Evolutionary conservation across 2,888 invertebrate species (phyloP).

Genomic region (Charanyca ferruginea): DNA sequence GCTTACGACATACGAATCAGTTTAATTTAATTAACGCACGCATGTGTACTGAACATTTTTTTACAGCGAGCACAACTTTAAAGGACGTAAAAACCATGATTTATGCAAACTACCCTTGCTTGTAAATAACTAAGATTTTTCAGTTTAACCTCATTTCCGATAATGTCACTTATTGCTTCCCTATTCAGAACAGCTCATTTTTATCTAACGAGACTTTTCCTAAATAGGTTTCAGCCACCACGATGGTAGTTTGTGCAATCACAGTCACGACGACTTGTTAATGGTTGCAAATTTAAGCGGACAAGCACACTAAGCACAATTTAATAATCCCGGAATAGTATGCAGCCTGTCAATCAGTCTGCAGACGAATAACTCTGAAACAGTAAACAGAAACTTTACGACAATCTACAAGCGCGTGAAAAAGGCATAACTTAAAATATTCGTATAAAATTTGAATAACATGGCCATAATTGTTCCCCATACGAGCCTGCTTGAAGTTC

Average conservation of each 20-base stretch:
- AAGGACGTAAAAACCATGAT: conserved; percentile 49
- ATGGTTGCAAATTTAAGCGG: conserved; percentile 36
- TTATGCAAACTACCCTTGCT: conserved; percentile 40
- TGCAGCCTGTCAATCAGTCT: conserved; percentile 21
- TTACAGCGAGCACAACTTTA: conserved; percentile 28
- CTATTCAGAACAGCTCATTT: conserved; percentile 19
- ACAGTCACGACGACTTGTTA: conserved; percentile 36
- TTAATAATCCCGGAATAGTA: conserved; percentile 44
- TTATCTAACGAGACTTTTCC: conserved; percentile 25
- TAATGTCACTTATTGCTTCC: conserved; percentile 26
- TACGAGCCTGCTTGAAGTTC: conserved; percentile 67
- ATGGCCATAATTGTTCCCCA: conserved; percentile 63
- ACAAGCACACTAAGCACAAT: conserved; percentile 47
- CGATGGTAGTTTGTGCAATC: conserved; percentile 48
- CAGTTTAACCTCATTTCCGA: conserved; percentile 47
- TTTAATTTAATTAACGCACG: conserved; percentile 80
- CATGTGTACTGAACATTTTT: conserved; percentile 69
- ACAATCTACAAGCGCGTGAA: conserved; percentile 28
- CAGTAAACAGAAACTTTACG: conserved; percentile 30
- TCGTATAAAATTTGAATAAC: conserved; percentile 51
- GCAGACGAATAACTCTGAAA: conserved; percentile 18
- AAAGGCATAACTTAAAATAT: conserved; percentile 42
- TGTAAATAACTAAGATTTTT: conserved; percentile 38
- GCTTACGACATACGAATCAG: conserved; percentile 71
- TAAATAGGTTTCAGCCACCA: conserved; percentile 35